phyloP scores from a whole-genome alignment of 35 echinoderm and acorn worm genomes.

The Lytechinus variegatus region DNA sequence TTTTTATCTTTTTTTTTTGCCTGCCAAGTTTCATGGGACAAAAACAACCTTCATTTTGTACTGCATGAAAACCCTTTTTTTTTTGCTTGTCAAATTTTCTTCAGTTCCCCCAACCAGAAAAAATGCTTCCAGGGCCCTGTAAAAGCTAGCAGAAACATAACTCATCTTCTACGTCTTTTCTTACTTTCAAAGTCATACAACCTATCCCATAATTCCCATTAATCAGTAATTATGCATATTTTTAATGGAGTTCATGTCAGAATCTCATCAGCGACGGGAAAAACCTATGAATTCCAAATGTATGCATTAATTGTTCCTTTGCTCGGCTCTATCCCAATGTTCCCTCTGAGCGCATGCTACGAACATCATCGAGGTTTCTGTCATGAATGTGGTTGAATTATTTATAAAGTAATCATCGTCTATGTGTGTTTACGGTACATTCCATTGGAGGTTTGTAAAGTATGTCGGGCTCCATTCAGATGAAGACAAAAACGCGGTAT shows the following conservation, averaged over 20 bases:
- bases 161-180: too few relatives aligned
- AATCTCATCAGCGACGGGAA: neutral
- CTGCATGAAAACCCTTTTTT: too few relatives aligned
- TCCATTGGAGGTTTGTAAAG: neutral
- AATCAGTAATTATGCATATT: neutral
- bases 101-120: too few relatives aligned
- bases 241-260: neutral
- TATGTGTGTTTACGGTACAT: neutral
- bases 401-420: slow-evolving; percentile 4
- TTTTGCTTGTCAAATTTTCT: too few relatives aligned
- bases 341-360: neutral
- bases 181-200: neutral
- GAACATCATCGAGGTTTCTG: neutral
- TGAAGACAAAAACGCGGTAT: too few relatives aligned
- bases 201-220: neutral
- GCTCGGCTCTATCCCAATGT: neutral
- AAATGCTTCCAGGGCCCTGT: too few relatives aligned
- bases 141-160: too few relatives aligned
- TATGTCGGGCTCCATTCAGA: too few relatives aligned
- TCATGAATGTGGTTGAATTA: neutral
- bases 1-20: too few relatives aligned
- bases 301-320: neutral
- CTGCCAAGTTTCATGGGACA: too few relatives aligned
- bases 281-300: neutral
- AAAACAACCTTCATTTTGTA: too few relatives aligned